Evolutionary conservation across 2,113 vertebrate species (phyloP), one percentile per base, ranked within the genome.

Genomic region (Aegypius monachus): DNA sequence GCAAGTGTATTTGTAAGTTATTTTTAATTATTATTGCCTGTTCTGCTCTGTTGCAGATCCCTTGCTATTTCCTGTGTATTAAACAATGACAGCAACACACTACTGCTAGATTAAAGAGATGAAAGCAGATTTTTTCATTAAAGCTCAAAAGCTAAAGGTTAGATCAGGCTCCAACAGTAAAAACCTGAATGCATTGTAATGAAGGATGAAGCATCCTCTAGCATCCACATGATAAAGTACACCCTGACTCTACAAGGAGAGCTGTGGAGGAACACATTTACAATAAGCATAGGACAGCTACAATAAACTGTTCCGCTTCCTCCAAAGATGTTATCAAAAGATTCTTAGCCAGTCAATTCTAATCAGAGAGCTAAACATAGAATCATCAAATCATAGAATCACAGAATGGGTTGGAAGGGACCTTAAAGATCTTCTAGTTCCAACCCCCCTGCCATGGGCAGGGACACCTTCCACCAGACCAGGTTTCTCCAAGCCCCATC

Each of bases 1-100:
- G n/a, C 38, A 83, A 88, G 50, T 17, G 23, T 68, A 65, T 91
- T 77, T 68, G 15, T 68, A 81, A 83, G 61, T 59, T 63, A 63
- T 81, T 97, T 95, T 83, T 86, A 90, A 95, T 94, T 97, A 95
- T 96, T 96, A 83, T 81, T 84, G 38, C n/a, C 63, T 50, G 38
- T 38, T 87, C 36, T 81, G 21, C 47, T 92, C 59, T 93, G 47
- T 63, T 75, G 50, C 61, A 84, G 19, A 53, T 81, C 72, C 53
- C 68, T 86, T 81, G 86, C 52, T 93, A 72, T 77, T 95, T 81
- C 23, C 21, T 92, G 20, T 72, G n/a, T 68, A 84, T 62, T 78
- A 92, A 90, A 96, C 42, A 81, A 68, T 65, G 71, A 82, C 43
- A 93, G 70, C 38, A 83, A 10, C 20, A 58, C 8, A 43, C 31